Evolutionary conservation across 1,140 invertebrate genomes (phyloP).

Genomic region (Mamestra configurata): DNA sequence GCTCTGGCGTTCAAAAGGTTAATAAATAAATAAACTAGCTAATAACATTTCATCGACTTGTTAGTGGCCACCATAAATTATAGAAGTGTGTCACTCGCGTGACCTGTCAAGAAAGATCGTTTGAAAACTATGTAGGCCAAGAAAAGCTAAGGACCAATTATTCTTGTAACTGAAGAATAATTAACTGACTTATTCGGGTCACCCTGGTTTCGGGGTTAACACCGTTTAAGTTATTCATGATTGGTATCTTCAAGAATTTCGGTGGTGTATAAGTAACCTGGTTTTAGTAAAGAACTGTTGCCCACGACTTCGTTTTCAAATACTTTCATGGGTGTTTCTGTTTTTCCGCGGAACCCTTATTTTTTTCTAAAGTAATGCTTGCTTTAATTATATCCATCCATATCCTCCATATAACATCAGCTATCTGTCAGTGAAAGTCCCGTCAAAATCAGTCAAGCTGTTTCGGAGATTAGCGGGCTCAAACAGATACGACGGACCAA

Average conservation of each 20-base stretch:
- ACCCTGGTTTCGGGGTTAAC: slow-evolving; percentile 6
- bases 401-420: no score
- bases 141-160: slow-evolving; percentile 37
- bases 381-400: no score
- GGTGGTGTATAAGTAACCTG: not conserved
- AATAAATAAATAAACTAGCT: not conserved
- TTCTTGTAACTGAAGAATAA: slow-evolving; percentile 35
- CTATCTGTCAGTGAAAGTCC: no score
- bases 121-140: slow-evolving; percentile 40
- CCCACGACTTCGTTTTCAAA: no score
- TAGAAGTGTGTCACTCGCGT: slow-evolving; percentile 34
- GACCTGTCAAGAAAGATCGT: slow-evolving; percentile 26
- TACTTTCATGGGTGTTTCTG: no score
- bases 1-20: no score
- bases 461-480: no score
- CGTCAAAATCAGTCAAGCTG: no score
- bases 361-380: no score
- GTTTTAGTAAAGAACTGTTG: not conserved
- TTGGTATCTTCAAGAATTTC: slow-evolving; percentile 8
- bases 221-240: slow-evolving; percentile 31
- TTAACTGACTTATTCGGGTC: slow-evolving; percentile 34
- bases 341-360: no score
- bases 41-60: not conserved
- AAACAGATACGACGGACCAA: no score
- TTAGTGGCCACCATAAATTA: slow-evolving; percentile 18